Evolutionary conservation across 2,113 vertebrate genomes (phyloP).

Genomic region (Propithecus coquereli): DNA sequence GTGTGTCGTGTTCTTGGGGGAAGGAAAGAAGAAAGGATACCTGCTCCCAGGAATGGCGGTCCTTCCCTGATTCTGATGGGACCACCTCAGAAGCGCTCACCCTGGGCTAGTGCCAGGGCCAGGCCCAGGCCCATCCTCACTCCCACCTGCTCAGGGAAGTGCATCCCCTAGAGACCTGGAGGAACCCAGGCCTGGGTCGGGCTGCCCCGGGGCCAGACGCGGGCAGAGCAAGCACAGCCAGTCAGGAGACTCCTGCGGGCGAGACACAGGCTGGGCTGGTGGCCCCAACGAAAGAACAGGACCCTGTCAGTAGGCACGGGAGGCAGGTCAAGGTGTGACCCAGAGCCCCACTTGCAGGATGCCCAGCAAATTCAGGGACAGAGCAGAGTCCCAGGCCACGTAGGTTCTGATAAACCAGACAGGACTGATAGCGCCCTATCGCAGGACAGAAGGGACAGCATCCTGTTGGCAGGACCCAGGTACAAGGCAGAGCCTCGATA

Average conservation of each 20-base stretch:
- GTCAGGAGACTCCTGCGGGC: neutral
- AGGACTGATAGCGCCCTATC: accelerated
- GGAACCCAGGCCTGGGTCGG: no score
- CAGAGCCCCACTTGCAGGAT: neutral
- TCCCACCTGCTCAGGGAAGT: neutral
- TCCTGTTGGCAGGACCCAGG: no score
- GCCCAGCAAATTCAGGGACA: neutral
- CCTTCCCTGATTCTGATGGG: neutral
- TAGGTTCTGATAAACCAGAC: neutral
- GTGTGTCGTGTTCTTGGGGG: no score
- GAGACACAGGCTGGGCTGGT: accelerated
- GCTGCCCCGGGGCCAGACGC: neutral
- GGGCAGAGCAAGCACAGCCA: neutral
- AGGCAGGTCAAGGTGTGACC: neutral
- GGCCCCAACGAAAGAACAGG: neutral
- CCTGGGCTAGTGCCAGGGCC: neutral
- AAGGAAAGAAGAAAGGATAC: neutral
- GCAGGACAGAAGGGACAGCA: accelerated
- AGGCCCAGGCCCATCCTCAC: neutral
- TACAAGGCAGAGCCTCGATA: neutral
- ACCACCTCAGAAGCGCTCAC: accelerated
- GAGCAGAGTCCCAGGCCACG: neutral
- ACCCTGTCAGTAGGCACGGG: neutral
- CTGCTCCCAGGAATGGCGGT: neutral
- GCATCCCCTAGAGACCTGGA: accelerated